Percentiles rank a stretch among this genome's conserved stretches.
Evolutionary conservation across 2,113 vertebrate genomes (phyloP).

Genomic region (Laticauda colubrina): DNA sequence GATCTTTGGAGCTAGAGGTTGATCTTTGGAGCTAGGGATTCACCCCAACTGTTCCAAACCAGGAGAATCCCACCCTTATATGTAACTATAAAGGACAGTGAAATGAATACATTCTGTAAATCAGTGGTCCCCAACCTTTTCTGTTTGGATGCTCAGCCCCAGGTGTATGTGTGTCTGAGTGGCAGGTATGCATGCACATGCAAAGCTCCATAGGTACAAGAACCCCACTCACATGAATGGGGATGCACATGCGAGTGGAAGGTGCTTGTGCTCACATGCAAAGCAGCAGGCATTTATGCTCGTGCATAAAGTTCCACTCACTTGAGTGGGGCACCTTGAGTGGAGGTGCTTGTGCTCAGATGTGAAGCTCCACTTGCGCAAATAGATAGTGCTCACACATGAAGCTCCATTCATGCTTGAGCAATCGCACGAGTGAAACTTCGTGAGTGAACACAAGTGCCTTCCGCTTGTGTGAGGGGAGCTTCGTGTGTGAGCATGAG

Average conservation of each 20-base stretch:
- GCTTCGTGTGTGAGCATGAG: too few relatives aligned
- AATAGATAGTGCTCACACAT: not conserved
- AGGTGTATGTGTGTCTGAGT: not conserved
- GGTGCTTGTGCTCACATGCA: not conserved
- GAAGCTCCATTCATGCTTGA: not conserved
- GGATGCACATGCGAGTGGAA: rapidly evolving
- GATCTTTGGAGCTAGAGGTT: too few relatives aligned
- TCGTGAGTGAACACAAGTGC: rapidly evolving
- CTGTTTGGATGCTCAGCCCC: not conserved
- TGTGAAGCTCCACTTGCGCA: not conserved
- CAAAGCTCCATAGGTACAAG: too few relatives aligned
- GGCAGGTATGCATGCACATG: too few relatives aligned
- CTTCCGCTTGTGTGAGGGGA: too few relatives aligned
- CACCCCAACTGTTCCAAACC: too few relatives aligned
- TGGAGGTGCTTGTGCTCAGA: not conserved
- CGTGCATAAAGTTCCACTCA: not conserved
- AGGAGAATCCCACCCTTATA: too few relatives aligned
- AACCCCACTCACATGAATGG: not conserved
- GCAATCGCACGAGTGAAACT: not conserved
- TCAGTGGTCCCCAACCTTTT: too few relatives aligned
- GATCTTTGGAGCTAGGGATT: too few relatives aligned
- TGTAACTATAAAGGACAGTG: not conserved
- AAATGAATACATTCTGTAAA: not conserved
- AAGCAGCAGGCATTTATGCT: too few relatives aligned
- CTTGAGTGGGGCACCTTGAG: not conserved